Percentiles rank a stretch among this genome's conserved stretches.
Evolutionary conservation across 2,113 vertebrate genomes (phyloP).

Genomic region (Kobus ellipsiprymnus): DNA sequence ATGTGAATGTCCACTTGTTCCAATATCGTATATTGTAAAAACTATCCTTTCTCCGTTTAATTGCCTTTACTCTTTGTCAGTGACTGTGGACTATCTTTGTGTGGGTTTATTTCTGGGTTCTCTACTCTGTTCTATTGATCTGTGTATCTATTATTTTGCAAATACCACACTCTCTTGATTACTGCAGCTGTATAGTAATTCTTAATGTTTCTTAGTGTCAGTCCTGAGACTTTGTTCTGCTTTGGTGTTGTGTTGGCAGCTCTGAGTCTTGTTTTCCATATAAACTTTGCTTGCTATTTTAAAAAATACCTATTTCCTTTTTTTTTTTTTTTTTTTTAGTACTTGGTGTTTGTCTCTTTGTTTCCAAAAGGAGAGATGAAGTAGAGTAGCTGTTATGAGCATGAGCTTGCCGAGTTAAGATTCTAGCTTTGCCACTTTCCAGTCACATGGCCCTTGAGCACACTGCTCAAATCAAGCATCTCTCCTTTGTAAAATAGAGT

Average conservation of each 20-base stretch:
- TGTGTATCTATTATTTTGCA: neutral
- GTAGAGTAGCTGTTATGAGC: neutral
- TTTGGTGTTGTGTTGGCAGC: neutral
- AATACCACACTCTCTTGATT: neutral
- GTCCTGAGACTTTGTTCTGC: neutral
- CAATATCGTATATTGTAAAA: neutral
- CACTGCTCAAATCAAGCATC: neutral
- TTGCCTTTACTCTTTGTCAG: neutral
- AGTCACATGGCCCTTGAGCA: neutral
- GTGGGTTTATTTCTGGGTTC: neutral
- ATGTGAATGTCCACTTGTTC: neutral
- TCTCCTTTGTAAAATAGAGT: neutral
- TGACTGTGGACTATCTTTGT: neutral
- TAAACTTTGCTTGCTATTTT: neutral
- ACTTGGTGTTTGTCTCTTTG: neutral
- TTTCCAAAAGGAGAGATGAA: slow-evolving; percentile 15
- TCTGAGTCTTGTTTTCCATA: neutral
- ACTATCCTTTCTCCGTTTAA: neutral
- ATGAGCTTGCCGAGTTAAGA: neutral
- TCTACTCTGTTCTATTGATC: neutral
- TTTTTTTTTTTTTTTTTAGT: too few species aligned
- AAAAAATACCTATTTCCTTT: neutral
- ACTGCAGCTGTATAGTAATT: neutral
- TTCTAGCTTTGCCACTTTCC: neutral
- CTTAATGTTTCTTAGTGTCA: neutral